A percentile compares a stretch with the other conserved stretches of the same genome.
These are phyloP conservation scores for Bubo blakistoni DNA, from an alignment of 2,113 vertebrate species.

Conservation along the genomic window DNA sequence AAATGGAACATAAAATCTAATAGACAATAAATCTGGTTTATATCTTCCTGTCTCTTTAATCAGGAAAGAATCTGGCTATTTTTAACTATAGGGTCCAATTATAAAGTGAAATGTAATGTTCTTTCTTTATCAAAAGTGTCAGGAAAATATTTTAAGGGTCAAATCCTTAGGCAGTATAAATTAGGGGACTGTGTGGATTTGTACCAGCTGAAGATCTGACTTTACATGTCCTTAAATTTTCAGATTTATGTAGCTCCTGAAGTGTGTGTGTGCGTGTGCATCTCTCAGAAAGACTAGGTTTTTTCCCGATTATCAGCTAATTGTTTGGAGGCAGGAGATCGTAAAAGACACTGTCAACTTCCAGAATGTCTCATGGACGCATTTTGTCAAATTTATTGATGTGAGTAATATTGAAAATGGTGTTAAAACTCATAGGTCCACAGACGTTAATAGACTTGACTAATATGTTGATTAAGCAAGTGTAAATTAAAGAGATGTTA, in stretches of 20 bases:
- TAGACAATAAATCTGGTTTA: conserved; percentile 62
- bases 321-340: not conserved
- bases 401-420: not conserved
- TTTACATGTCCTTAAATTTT: conserved; percentile 9
- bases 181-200: conserved; percentile 10
- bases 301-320: not conserved
- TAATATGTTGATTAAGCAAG: not conserved
- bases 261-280: not conserved
- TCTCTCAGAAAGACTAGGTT: not conserved
- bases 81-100: conserved; percentile 48
- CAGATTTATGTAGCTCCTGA: not conserved
- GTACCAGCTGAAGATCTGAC: conserved; percentile 23
- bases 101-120: conserved; percentile 53
- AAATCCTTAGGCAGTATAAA: conserved; percentile 11
- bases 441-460: not conserved
- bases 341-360: not conserved
- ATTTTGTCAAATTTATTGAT: not conserved
- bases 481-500: not conserved
- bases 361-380: not conserved
- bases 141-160: conserved; percentile 56
- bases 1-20: conserved; percentile 63
- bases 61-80: conserved; percentile 53
- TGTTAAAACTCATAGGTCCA: not conserved
- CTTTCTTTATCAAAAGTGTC: conserved; percentile 49
- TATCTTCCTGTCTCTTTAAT: conserved; percentile 58